Conservation (phyloP, 2,888 invertebrate species). For the Hypolimnas misippus region DNA sequence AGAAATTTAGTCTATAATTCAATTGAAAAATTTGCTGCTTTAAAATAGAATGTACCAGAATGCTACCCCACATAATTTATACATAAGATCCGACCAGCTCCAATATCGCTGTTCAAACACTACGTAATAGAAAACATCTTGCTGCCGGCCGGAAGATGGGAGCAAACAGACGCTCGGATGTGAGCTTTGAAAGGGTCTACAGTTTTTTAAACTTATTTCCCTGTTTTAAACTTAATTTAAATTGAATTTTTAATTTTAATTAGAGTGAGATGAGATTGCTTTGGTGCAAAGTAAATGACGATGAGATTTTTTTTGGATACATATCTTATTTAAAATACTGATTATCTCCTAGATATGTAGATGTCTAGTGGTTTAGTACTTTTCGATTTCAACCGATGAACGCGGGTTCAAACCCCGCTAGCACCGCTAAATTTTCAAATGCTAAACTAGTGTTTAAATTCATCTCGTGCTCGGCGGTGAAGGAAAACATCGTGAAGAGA, state of each 20-base stretch:
- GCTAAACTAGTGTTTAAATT: no score
- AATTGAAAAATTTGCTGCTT: no score
- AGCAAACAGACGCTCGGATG: conserved; percentile 42
- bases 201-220: conserved; percentile 28
- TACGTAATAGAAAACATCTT: conserved; percentile 68
- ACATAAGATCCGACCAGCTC: conserved; percentile 46
- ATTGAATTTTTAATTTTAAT: conserved; percentile 22
- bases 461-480: no score
- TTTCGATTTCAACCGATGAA: no score
- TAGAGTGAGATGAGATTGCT: neutral
- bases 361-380: no score
- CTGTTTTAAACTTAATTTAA: conserved; percentile 24
- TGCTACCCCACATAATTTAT: conserved; percentile 14
- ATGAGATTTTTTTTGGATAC: neutral
- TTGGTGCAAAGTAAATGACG: neutral
- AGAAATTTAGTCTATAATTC: no score
- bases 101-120: conserved; percentile 72
- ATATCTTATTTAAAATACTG: no score
- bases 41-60: neutral
- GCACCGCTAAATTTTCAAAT: no score
- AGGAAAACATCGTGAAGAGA: no score
- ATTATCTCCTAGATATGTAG: no score
- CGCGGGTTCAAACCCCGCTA: no score
- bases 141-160: conserved; percentile 46
- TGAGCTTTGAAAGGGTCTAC: conserved; percentile 41